Conservation (phyloP, 2,888 invertebrate genomes). For the Stenodema calcarata region DNA sequence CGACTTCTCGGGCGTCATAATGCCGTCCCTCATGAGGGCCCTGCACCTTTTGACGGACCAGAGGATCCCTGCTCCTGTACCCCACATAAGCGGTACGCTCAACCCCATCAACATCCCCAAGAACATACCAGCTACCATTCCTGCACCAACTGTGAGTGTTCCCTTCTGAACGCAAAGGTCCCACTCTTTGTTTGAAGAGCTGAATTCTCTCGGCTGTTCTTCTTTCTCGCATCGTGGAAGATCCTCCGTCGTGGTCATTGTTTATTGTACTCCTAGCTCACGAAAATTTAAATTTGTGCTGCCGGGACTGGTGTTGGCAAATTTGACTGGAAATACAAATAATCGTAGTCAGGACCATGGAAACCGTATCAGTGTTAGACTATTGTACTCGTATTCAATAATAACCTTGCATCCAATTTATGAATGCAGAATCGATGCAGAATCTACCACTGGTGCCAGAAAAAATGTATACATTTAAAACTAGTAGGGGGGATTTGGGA, state of each 20-base stretch:
- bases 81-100: neutral
- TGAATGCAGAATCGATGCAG: too few relatives aligned
- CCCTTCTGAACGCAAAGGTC: slow-evolving; percentile 8
- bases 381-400: too few relatives aligned
- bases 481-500: too few relatives aligned
- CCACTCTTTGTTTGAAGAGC: slow-evolving; percentile 11
- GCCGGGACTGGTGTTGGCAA: too few relatives aligned
- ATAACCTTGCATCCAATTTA: too few relatives aligned
- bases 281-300: neutral
- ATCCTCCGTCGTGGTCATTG: neutral
- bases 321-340: too few relatives aligned
- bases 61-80: neutral
- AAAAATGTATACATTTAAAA: too few relatives aligned
- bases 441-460: too few relatives aligned
- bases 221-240: neutral
- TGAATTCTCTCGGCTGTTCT: neutral
- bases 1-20: slow-evolving; percentile 3
- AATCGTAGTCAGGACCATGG: too few relatives aligned
- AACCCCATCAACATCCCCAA: neutral
- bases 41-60: slow-evolving; percentile 32
- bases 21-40: slow-evolving; percentile 25
- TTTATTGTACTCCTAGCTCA: neutral
- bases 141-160: neutral
- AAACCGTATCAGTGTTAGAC: too few relatives aligned
- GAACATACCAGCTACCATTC: neutral